Evolutionary conservation across 2,888 invertebrate genomes (phyloP).

Genomic region (Helicoverpa assulta): DNA sequence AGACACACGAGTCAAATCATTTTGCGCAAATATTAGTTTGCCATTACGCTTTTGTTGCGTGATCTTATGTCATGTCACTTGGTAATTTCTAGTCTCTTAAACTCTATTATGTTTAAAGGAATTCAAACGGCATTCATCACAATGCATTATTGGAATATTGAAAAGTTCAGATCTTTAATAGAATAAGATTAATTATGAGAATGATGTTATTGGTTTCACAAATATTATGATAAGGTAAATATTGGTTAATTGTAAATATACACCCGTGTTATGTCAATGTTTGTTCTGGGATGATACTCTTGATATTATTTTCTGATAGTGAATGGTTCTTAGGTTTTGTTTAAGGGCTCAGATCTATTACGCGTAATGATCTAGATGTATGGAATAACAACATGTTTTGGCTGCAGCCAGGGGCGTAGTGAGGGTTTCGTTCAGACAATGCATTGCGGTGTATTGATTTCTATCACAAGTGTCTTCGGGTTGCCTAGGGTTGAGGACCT

Average conservation of each 20-base stretch:
- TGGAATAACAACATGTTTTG: constrained; percentile 22
- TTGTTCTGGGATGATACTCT: constrained; percentile 46
- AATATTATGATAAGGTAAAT: constrained; percentile 35
- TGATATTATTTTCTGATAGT: constrained; percentile 35
- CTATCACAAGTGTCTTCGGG: constrained; percentile 21
- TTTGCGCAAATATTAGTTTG: constrained; percentile 25
- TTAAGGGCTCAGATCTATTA: constrained; percentile 31
- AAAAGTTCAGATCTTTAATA: constrained; percentile 52
- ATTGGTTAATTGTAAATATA: constrained; percentile 55
- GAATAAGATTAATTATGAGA: constrained; percentile 47
- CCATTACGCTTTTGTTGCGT: constrained; percentile 2
- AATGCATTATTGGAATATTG: constrained; percentile 47
- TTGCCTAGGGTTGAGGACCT: constrained; percentile 44
- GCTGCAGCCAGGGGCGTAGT: constrained; percentile 38
- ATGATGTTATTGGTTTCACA: constrained; percentile 48
- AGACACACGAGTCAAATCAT: constrained; percentile 22
- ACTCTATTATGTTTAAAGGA: constrained; percentile 34
- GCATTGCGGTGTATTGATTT: constrained; percentile 31
- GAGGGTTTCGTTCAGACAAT: constrained; percentile 2
- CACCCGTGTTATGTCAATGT: constrained; percentile 39
- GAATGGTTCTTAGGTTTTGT: constrained; percentile 35
- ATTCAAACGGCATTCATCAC: constrained; percentile 46
- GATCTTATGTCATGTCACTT: constrained; percentile 32
- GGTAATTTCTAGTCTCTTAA: constrained; percentile 48
- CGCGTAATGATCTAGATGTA: constrained; percentile 30